Evolutionary conservation across 2,797 vertebrate genomes (phyloP), one percentile per base, ranked within the genome.

Genomic region (Mycteria americana): DNA sequence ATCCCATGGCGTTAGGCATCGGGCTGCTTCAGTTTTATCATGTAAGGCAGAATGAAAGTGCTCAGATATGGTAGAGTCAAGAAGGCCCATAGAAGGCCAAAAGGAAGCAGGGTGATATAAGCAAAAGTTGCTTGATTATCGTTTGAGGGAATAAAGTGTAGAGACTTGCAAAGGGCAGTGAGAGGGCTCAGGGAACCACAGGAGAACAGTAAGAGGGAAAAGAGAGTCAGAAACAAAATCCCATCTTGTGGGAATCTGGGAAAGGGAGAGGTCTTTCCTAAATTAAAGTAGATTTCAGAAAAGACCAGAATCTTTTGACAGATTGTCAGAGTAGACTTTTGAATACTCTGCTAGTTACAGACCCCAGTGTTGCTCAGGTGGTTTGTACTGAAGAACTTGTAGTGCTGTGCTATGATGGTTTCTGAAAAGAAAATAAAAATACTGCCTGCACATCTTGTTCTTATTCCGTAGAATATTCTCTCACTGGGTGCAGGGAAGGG

Each of bases 361-460:
- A 77, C 56, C 13, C 7, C 46, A 39, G 33, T 39, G 18, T 53
- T 89, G 35, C n/a, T 88, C 53, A 95, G 85, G 93, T 88, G 57
- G 19, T 69, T 95, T 84, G 17, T 65, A 45, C 69, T 79, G 63
- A 48, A 89, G 39, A 59, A 94, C 79, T 50, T 91, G 31, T 65
- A 62, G 45, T 85, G 25, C 85, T 74, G 24, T 78, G 70, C 54
- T 67, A 11, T 46, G n/a, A 35, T 18, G 27, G 30, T 83, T 89
- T 95, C 79, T 81, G 76, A 73, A 92, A 92, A 90, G 73, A 86
- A 88, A 85, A 90, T 76, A 89, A 92, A 89, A 93, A 57, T 54
- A 35, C 18, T 67, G 74, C 57, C 39, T 30, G 30, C 62, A 93
- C 88, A 94, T 92, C 85, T 96, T 96, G 91, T 93, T 96, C 83